A percentile compares a stretch with the other conserved stretches of the same genome.
phyloP scores from a whole-genome alignment of 2,113 vertebrate species.

The Dascyllus trimaculatus region DNA sequence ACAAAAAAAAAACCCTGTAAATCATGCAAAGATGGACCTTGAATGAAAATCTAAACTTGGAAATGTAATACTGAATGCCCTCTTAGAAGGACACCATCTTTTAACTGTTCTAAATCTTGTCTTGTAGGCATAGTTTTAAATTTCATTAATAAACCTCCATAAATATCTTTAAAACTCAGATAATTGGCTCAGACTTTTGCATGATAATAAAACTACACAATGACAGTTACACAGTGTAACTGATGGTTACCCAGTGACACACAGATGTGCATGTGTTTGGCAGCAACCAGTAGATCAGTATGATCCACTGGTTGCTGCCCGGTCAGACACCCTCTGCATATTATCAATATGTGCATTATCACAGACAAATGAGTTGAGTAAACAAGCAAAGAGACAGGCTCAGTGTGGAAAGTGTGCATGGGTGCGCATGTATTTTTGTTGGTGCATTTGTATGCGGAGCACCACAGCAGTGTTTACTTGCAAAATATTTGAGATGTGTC shows the following conservation, averaged over 20 bases:
- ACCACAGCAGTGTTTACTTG: slow-evolving; percentile 46
- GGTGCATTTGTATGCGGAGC: slow-evolving; percentile 25
- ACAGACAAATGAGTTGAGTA: not conserved
- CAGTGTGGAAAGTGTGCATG: not conserved
- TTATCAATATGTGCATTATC: slow-evolving; percentile 27
- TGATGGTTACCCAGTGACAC: not conserved
- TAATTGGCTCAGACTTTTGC: not conserved
- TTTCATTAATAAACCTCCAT: no score
- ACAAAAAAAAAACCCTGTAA: no score
- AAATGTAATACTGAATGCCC: not conserved
- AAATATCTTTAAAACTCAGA: not conserved
- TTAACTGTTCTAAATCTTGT: no score
- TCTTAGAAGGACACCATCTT: no score
- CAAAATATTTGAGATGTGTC: slow-evolving; percentile 56
- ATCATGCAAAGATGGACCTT: not conserved
- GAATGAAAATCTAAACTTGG: not conserved
- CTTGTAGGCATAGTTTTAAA: no score
- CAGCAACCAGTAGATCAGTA: no score
- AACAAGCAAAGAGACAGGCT: slow-evolving; percentile 4
- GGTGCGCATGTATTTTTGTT: not conserved
- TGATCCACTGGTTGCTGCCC: not conserved
- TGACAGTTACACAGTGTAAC: not conserved
- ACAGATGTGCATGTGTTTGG: slow-evolving; percentile 13
- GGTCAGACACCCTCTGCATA: slow-evolving; percentile 4
- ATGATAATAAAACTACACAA: not conserved